Base-by-base conservation (phyloP, 1,140 invertebrate species). In the Lethrus apterus region DNA sequence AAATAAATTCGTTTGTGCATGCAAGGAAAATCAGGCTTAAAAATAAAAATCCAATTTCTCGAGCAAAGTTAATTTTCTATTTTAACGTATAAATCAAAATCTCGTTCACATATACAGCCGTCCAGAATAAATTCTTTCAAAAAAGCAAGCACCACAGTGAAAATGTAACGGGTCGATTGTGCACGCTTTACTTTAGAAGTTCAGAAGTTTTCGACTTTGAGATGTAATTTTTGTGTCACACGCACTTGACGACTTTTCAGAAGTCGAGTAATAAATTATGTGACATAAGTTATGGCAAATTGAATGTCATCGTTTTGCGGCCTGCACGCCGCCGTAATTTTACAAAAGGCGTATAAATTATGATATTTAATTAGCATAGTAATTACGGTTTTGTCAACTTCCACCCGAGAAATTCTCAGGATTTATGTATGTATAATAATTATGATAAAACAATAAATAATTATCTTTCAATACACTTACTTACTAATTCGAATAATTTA, bases 221-320 rank as follows among this genome's bases (percentile, higher is more conserved):
- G 41, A 43, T 43, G 41, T 19, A 43, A 43, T 43, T 43, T 29
- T 29, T 43, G 24, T 20, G 41, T 32, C 23, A 29, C 41, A 43
- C 41, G 41, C 41, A 43, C 41, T 43, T 24, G 41, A 43, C 26
- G 26, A 29, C 23, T 43, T 43, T 32, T 29, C 41, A 17, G 24
- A 43, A 43, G 23, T 43, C 32, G 13, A 11, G 26, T 43, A 43
- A 43, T 43, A 43, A 43, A 43, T 43, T 29, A 31, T 15, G 18
- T 15, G 24, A 43, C 18, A 15, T 43, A 31, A 43, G 41, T 43
- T 43, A 43, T 43, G 41, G 41, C 41, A 43, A 43, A 43, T 43
- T 43, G 41, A 43, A 43, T 43, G 41, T 43, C 41, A 43, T 43
- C 11, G 23, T 43, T 11, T 31, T 17, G 11, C 15, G 32, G 15